Evolutionary conservation across 2,888 invertebrate genomes (phyloP), one percentile per base, ranked within the genome.

Genomic region (Euzophera pinguis): DNA sequence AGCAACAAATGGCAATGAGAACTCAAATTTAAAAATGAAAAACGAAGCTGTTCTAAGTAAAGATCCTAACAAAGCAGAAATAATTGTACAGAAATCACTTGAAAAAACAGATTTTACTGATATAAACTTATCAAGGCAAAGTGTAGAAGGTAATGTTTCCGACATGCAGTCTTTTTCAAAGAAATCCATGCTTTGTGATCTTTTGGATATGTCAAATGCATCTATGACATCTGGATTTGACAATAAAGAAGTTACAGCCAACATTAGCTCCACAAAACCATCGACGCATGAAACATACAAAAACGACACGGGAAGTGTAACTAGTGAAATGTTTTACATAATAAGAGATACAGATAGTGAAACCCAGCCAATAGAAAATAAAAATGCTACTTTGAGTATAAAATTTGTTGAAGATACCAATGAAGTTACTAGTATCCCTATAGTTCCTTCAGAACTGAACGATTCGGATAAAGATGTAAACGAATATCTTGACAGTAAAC

Each of bases 151-250:
- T 35, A 38, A 42, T 3, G 37, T 35, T 0, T 41, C 54, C 14
- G n/a, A n/a, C n/a, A n/a, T n/a, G n/a, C n/a, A n/a, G n/a, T n/a
- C n/a, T n/a, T n/a, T 29, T 34, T 32, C 45, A 3, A 45, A 45
- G 39, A 64, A 67, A 12, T 72, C 75, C 0, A 62, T 78, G 12
- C 56, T 81, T 0, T 61, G 71, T 52, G 67, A 75, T 43, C 67
- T 84, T 13, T 61, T 83, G 8, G 75, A 81, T 51, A 79, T 81
- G 81, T 78, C 83, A 0, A 55, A 53, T 1, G n/a, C n/a, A n/a
- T n/a, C n/a, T n/a, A n/a, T n/a, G n/a, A 61, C 61, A 16, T 57
- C 50, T 39, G 60, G 57, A 0, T 50, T 54, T 0, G 60, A 58
- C 1, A 65, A 71, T n/a, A 71, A 73, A 13, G n/a, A 32, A 6